Base-by-base conservation (phyloP, 2,797 vertebrate species). In the Sylvia borin region DNA sequence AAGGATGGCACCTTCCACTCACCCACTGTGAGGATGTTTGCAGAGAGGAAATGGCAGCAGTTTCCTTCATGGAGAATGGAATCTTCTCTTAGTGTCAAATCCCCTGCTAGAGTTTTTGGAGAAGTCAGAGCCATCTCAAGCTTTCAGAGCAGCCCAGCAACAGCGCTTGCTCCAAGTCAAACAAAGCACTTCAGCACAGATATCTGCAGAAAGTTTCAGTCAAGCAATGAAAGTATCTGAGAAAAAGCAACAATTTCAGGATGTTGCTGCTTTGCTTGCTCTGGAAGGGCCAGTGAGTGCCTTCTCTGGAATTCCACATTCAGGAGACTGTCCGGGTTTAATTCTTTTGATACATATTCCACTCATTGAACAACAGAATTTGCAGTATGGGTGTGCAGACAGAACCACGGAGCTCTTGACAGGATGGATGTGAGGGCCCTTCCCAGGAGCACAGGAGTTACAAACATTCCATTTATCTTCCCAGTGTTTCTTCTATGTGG, bases 21-120 rank as follows among this genome's bases (percentile, higher is more conserved):
- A 97, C 97, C 97, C 45, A 96, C 60, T 78, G 81, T 3, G 51
- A 96, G 18, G 76, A 55, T 7, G 31, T 97, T 97, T 83, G 84
- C 60, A 66, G 95, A 97, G 20, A 97, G 97, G 88, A 97, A 97
- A 38, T 51, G 72, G 54, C 32, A 86, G 55, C 38, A 66, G 29
- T 71, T 94, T 64, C 73, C 58, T 19, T 79, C 76, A 2, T n/a
- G 72, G 42, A 64, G 31, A 7, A 16, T 0, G 16, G 67, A 26
- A 25, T 91, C 84, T 43, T 94, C 94, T 48, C 42, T 75, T 45
- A 40, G 88, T 42, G 50, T 31, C 68, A 86, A 60, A 83, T 96
- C 95, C 20, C 58, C 94, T 45, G 80, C 66, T 54, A 40, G 11
- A 87, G 79, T 38, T 71, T 75, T 95, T 72, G 68, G 64, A 82